Evolutionary conservation across 2,113 vertebrate genomes (phyloP), one percentile per base, ranked within the genome.

Genomic region (Casuarius casuarius): DNA sequence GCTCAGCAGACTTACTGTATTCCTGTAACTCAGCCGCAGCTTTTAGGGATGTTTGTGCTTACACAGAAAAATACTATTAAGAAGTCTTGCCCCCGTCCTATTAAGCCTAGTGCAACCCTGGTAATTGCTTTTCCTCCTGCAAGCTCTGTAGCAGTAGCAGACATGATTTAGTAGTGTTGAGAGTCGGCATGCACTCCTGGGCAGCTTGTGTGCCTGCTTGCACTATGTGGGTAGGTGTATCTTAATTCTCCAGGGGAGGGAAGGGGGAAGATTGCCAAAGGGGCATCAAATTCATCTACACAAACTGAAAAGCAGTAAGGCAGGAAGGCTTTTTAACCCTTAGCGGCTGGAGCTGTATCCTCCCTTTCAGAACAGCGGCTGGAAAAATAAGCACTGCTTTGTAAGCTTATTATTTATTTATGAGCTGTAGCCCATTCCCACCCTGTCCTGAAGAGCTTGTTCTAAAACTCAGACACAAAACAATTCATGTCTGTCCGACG

Each of bases 1-100:
- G 72, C 77, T 94, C 92, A 87, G 92, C 90, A 82, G 91, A 70
- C 74, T 81, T 58, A 35, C 94, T 59, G 62, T 66, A 87, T 66
- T 94, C 74, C 86, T 84, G 9, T 78, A 96, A 89, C 70, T 93
- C 86, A 92, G 77, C 44, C 67, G 61, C 66, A 84, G 94, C 73
- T 96, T 96, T 92, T 92, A 90, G 73, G 89, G 94, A 82, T 82
- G 86, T 82, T 87, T 87, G 66, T 81, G 91, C 90, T 91, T 91
- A 93, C 84, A 73, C 28, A 70, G 73, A 90, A 90, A 81, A 94
- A 89, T 66, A 76, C 74, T 70, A 48, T 62, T 89, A 62, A 15
- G 13, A 89, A 93, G 73, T 68, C 86, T 90, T 92, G 66, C 29
- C 48, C 80, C 80, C 77, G 87, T 89, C 80, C 40, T 89, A 89